These are phyloP conservation scores for Dicyrtoma fusca DNA, from an alignment of 2,888 invertebrate genomes.

Conservation along the genomic window DNA sequence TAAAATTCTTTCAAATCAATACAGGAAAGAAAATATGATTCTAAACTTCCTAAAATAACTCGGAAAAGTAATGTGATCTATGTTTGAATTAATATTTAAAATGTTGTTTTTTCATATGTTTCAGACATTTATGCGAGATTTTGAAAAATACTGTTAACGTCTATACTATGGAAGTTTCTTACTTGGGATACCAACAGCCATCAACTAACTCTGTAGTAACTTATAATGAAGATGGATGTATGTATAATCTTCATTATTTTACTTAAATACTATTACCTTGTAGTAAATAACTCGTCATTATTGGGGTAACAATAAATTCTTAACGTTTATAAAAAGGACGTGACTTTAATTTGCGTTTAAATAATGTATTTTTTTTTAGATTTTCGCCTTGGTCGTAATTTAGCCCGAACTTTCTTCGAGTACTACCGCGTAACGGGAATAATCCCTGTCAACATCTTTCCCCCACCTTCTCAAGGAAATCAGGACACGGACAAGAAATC, in stretches of 20 bases:
- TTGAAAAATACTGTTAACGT: slow-evolving; percentile 80
- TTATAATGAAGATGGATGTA: slow-evolving; percentile 95
- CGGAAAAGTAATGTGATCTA: no score
- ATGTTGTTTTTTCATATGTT: neutral
- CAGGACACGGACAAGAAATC: slow-evolving; percentile 61
- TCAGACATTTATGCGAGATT: slow-evolving; percentile 69
- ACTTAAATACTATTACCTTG: neutral
- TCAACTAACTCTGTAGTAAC: slow-evolving; percentile 73
- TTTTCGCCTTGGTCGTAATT: slow-evolving; percentile 75
- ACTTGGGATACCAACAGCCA: slow-evolving; percentile 81
- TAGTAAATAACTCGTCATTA: no score
- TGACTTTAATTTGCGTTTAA: no score
- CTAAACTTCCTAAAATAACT: no score
- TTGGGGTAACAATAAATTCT: no score
- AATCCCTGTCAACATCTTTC: slow-evolving; percentile 63
- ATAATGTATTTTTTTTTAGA: slow-evolving; percentile 63
- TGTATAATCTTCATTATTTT: slow-evolving; percentile 68
- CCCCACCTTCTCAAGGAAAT: slow-evolving; percentile 60
- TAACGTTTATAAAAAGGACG: no score
- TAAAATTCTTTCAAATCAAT: no score
- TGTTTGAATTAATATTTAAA: no score
- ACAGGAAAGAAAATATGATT: no score
- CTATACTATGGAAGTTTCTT: slow-evolving; percentile 87
- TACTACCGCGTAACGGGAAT: slow-evolving; percentile 78
- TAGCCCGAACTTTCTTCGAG: slow-evolving; percentile 75